Evolutionary conservation across 2,888 invertebrate species (phyloP), one percentile per base, ranked within the genome.

Genomic region (Strigamia maritima): DNA sequence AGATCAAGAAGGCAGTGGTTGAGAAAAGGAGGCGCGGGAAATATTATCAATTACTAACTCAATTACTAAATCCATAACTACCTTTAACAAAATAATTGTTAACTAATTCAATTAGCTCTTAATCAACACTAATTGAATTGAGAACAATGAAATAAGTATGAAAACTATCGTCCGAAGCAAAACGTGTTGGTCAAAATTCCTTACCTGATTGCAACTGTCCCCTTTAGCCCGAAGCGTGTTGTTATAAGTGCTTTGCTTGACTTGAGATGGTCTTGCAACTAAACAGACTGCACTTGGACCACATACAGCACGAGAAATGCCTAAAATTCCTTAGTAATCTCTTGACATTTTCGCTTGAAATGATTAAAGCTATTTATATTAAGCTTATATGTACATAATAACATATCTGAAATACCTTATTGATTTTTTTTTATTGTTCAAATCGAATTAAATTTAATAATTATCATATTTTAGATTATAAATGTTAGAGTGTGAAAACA

Each of bases 231-330:
- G 65, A 65, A 65, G 65, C 65, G 65, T 24, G 65, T 65, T 65
- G 65, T 24, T 65, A 24, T 65, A 65, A 65, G 65, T 65, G 65
- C 65, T 65, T 65, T 65, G 65, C 65, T 65, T 65, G 65, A 65
- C 65, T 65, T 65, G 65, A 65, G 65, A 65, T 65, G 65, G 65
- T 65, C 24, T 65, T 65, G 65, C 65, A 65, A 65, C 65, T 65
- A 24, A 65, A 65, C 65, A 65, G 65, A 8, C 65, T 65, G 28
- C 65, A 65, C 65, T 65, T 65, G 65, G 65, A 24, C 31, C 31
- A 31, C 31, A 31, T 31, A 31, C 65, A 65, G 65, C 65, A 65
- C 24, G 14, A 65, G 65, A 65, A 65, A 65, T 65, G 65, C 65
- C 65, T 24, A 65, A 65, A 65, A 65, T 65, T 65, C 65, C 65